Conservation (phyloP, 2,888 invertebrate genomes). For the Cryptophagus acutangulus region DNA sequence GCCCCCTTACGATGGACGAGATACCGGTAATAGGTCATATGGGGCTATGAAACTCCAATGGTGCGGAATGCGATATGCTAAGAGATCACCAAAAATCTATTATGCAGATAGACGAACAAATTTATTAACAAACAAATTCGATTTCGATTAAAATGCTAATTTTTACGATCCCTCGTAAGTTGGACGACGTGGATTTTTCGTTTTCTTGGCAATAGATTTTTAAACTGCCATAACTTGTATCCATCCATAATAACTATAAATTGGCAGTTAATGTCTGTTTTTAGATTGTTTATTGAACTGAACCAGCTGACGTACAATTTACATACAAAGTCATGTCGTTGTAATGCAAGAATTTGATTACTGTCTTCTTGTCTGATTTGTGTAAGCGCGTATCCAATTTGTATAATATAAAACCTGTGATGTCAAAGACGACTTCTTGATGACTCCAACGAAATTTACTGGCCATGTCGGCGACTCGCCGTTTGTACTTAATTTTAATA, state of each 20-base stretch:
- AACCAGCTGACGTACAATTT: slow-evolving; percentile 6
- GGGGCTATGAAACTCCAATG: slow-evolving; percentile 4
- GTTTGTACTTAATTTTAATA: too few relatives aligned
- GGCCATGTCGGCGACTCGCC: too few relatives aligned
- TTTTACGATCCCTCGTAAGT: too few relatives aligned
- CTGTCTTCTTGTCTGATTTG: slow-evolving; percentile 8
- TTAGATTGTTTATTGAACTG: slow-evolving; percentile 4
- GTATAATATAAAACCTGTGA: slow-evolving; percentile 6
- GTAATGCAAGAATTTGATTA: slow-evolving; percentile 8
- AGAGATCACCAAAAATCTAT: background rate
- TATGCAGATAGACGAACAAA: background rate
- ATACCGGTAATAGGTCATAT: slow-evolving; percentile 2
- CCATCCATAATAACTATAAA: too few relatives aligned
- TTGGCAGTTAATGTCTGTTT: slow-evolving; percentile 1
- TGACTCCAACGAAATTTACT: background rate
- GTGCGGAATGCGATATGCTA: slow-evolving; percentile 1
- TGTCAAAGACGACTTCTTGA: background rate
- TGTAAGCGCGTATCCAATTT: slow-evolving; percentile 9
- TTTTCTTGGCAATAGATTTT: too few relatives aligned
- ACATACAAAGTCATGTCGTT: slow-evolving; percentile 8
- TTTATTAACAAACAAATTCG: too few relatives aligned
- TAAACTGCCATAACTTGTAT: too few relatives aligned
- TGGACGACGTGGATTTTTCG: too few relatives aligned
- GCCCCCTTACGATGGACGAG: slow-evolving; percentile 1
- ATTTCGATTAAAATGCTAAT: too few relatives aligned